These are phyloP conservation scores for Stenchaetothrips biformis DNA, from an alignment of 2,888 invertebrate genomes.

Conservation along the genomic window DNA sequence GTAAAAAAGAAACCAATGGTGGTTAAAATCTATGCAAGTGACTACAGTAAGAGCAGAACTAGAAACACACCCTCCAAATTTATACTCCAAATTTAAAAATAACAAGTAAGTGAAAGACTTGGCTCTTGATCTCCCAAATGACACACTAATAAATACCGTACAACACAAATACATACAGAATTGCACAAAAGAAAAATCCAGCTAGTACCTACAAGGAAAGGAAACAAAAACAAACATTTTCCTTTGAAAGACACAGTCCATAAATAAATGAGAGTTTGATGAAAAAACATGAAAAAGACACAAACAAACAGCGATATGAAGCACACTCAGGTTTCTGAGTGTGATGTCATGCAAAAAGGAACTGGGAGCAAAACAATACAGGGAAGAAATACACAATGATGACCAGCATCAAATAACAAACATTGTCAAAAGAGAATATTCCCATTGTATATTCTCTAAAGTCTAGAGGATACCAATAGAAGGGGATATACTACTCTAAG, in stretches of 20 bases:
- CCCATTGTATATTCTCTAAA: background rate
- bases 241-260: no score
- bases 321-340: background rate
- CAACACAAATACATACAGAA: background rate
- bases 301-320: background rate
- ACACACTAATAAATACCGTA: background rate
- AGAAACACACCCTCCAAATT: background rate
- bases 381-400: background rate
- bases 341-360: background rate
- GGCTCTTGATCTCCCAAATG: background rate
- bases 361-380: background rate
- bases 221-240: background rate
- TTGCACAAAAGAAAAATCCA: no score
- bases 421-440: background rate
- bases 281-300: background rate
- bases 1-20: background rate
- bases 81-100: background rate
- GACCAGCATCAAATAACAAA: constrained; percentile 12
- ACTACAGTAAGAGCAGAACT: no score
- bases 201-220: background rate
- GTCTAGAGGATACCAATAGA: background rate
- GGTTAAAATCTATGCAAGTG: no score
- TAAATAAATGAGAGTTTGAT: background rate
- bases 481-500: background rate
- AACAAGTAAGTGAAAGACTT: background rate